These are phyloP conservation scores for Dendropsophus ebraccatus DNA, from an alignment of 2,113 vertebrate genomes.

Conservation along the genomic window DNA sequence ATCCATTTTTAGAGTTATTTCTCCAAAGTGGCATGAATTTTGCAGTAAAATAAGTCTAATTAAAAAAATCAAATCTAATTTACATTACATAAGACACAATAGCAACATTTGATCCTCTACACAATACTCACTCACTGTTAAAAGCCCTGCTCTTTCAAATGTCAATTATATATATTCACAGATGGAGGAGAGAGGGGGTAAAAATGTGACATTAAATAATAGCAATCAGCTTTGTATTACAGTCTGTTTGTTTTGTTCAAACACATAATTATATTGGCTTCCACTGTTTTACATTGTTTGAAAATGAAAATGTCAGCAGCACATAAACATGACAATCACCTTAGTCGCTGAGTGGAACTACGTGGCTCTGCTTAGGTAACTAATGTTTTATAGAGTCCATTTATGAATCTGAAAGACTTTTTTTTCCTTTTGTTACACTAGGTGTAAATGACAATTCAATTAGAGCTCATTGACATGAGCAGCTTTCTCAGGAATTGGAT, in stretches of 20 bases:
- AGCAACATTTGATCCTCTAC: slow-evolving; percentile 22
- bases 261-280: slow-evolving; percentile 50
- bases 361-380: slow-evolving; percentile 6
- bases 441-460: slow-evolving; percentile 1
- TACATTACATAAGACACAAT: slow-evolving; percentile 7
- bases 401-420: slow-evolving; percentile 16
- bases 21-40: neutral
- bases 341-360: slow-evolving; percentile 18
- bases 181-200: neutral
- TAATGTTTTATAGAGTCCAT: slow-evolving; percentile 13
- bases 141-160: slow-evolving; percentile 36
- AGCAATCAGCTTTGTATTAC: slow-evolving; percentile 44
- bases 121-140: neutral
- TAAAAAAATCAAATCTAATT: slow-evolving; percentile 3
- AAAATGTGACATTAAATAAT: slow-evolving; percentile 48
- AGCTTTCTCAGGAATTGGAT: neutral
- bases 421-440: neutral
- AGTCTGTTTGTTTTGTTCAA: slow-evolving; percentile 52
- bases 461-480: neutral
- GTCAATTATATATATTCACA: slow-evolving; percentile 49
- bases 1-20: neutral
- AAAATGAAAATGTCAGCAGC: slow-evolving; percentile 39
- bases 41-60: neutral
- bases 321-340: slow-evolving; percentile 49
- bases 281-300: slow-evolving; percentile 35